Conservation (phyloP, 2,113 vertebrate species). For the Micronycteris hirsuta region DNA sequence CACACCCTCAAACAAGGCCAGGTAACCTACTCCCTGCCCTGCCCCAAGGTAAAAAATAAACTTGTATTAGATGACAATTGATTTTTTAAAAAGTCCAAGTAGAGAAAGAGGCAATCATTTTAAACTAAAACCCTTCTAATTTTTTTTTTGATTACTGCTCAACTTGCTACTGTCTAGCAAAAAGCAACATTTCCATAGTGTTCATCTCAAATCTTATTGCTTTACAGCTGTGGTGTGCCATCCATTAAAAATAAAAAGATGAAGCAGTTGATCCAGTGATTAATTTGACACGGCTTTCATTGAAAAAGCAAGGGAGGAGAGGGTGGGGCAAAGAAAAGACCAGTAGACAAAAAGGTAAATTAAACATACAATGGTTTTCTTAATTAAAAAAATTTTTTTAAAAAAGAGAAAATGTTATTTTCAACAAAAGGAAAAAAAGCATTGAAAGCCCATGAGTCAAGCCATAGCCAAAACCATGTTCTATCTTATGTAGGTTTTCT, state of each 20-base stretch:
- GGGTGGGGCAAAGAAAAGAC: conserved; percentile 45
- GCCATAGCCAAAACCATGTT: conserved; percentile 86
- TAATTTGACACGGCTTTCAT: conserved; percentile 82
- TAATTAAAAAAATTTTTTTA: neutral
- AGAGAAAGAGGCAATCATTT: conserved; percentile 70
- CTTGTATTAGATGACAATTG: conserved; percentile 35
- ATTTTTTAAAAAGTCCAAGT: conserved; percentile 63
- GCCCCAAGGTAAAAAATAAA: conserved; percentile 59
- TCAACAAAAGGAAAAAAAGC: conserved; percentile 74
- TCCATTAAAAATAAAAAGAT: conserved; percentile 69
- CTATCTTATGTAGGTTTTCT: conserved; percentile 82
- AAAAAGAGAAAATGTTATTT: conserved; percentile 59
- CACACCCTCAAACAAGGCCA: neutral
- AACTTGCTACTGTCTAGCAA: conserved; percentile 68
- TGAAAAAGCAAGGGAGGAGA: conserved; percentile 68
- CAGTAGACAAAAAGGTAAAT: conserved; percentile 79
- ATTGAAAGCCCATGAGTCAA: conserved; percentile 87
- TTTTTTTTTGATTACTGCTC: conserved; percentile 75
- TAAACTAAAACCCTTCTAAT: conserved; percentile 71
- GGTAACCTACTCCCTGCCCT: conserved; percentile 14
- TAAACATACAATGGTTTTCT: conserved; percentile 71
- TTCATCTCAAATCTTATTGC: conserved; percentile 82
- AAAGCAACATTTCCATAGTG: conserved; percentile 74
- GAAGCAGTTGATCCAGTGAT: conserved; percentile 74
- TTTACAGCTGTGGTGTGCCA: conserved; percentile 77